Conservation (phyloP, 2,888 invertebrate genomes). For the Trypoxylon attenuatum region DNA sequence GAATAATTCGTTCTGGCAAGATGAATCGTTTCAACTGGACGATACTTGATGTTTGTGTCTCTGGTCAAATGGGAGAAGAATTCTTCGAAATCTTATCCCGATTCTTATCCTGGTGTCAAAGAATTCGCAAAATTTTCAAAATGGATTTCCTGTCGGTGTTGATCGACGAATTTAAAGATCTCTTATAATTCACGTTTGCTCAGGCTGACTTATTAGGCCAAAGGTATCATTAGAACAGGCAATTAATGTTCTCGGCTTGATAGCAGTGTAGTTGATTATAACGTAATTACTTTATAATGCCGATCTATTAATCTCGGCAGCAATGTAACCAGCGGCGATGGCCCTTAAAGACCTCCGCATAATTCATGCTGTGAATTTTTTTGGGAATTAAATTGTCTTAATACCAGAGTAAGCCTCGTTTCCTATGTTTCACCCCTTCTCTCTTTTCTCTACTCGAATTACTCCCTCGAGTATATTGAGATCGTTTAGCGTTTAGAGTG, state of each 20-base stretch:
- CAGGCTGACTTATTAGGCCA: slow-evolving; percentile 32
- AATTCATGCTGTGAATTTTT: slow-evolving; percentile 8
- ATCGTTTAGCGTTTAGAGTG: no score
- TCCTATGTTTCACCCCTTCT: no score
- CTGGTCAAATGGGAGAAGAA: neutral
- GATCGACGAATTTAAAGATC: slow-evolving; percentile 6
- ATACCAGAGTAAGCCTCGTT: no score
- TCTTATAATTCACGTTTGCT: slow-evolving; percentile 12
- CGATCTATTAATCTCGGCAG: slow-evolving; percentile 38
- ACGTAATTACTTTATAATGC: slow-evolving; percentile 39
- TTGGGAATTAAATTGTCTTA: slow-evolving; percentile 22
- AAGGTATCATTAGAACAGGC: slow-evolving; percentile 35
- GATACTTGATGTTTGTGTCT: no score
- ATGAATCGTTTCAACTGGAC: neutral
- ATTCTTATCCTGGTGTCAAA: no score
- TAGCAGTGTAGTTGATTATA: slow-evolving; percentile 26
- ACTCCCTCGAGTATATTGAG: no score
- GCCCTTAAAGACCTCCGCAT: slow-evolving; percentile 3
- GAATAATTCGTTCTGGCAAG: slow-evolving; percentile 22
- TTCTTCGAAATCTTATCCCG: neutral
- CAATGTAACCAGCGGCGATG: slow-evolving; percentile 27
- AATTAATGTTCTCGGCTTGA: slow-evolving; percentile 32
- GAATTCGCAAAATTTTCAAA: no score
- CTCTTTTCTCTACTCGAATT: no score
- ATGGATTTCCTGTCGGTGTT: neutral